These are phyloP conservation scores for Sorex fumeus DNA, from an alignment of 2,113 vertebrate genomes.

Conservation along the genomic window DNA sequence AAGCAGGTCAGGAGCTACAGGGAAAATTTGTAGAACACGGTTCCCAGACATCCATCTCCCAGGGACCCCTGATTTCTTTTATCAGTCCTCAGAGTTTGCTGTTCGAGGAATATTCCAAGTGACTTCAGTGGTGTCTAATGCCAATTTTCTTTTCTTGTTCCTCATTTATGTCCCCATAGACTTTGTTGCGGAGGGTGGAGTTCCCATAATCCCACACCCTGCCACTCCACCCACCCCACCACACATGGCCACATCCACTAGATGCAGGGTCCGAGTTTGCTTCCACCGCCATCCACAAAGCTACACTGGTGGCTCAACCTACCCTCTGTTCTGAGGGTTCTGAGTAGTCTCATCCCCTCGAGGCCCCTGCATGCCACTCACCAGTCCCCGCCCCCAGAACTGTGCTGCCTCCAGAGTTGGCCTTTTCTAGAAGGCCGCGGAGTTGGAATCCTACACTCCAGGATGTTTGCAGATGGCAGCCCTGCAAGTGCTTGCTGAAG, in stretches of 20 bases:
- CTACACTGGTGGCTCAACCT: too few species aligned
- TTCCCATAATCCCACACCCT: too few species aligned
- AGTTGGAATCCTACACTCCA: background rate
- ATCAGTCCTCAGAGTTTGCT: background rate
- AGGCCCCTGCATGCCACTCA: background rate
- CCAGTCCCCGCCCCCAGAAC: background rate
- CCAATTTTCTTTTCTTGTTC: background rate
- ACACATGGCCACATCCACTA: too few species aligned
- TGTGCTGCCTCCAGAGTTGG: background rate
- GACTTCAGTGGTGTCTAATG: background rate
- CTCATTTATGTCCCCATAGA: background rate
- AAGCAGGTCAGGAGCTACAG: too few species aligned
- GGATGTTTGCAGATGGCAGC: background rate
- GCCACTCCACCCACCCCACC: too few species aligned
- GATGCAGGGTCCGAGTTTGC: too few species aligned
- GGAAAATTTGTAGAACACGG: too few species aligned
- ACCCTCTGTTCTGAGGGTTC: too few species aligned
- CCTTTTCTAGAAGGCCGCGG: constrained; percentile 16
- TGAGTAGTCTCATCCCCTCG: background rate
- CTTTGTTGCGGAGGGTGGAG: too few species aligned
- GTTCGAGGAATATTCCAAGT: background rate
- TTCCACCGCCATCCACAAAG: too few species aligned
- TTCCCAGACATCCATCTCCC: too few species aligned
- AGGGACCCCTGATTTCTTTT: too few species aligned
- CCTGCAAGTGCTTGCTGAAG: background rate